Evolutionary conservation across 2,888 invertebrate species (phyloP).

Genomic region (Drosophila ustulata): DNA sequence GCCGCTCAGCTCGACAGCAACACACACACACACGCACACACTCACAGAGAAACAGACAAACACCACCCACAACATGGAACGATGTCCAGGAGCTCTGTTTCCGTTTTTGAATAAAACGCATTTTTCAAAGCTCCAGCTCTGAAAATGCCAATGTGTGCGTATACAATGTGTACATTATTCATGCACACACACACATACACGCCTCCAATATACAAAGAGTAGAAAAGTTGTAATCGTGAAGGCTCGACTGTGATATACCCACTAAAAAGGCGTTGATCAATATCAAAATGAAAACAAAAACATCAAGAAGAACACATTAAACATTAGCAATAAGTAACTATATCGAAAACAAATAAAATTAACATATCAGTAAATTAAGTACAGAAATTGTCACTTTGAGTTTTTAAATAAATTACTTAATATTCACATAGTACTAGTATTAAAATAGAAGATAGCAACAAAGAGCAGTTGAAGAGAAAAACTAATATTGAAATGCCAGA

Average conservation of each 20-base stretch:
- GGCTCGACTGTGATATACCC: background rate
- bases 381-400: too few species aligned
- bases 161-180: slow-evolving; percentile 60
- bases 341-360: too few species aligned
- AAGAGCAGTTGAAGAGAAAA: too few species aligned
- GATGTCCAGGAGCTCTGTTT: slow-evolving; percentile 63
- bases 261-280: too few species aligned
- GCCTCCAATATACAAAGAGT: slow-evolving; percentile 8
- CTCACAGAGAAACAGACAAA: background rate
- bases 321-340: too few species aligned
- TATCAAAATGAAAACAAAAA: too few species aligned
- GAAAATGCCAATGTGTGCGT: slow-evolving; percentile 55
- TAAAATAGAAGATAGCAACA: too few species aligned
- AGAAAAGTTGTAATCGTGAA: background rate
- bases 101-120: slow-evolving; percentile 72
- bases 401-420: too few species aligned
- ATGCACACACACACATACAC: slow-evolving; percentile 51
- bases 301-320: too few species aligned
- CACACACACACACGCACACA: background rate
- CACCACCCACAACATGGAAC: slow-evolving; percentile 4
- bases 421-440: too few species aligned
- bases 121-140: slow-evolving; percentile 68
- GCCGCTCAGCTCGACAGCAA: slow-evolving; percentile 19
- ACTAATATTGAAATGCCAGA: too few species aligned
- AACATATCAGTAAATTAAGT: too few species aligned